A percentile compares a stretch with the other conserved stretches of the same genome.
Evolutionary conservation across 1,140 invertebrate species (phyloP).

Genomic region (Bombus polaris): DNA sequence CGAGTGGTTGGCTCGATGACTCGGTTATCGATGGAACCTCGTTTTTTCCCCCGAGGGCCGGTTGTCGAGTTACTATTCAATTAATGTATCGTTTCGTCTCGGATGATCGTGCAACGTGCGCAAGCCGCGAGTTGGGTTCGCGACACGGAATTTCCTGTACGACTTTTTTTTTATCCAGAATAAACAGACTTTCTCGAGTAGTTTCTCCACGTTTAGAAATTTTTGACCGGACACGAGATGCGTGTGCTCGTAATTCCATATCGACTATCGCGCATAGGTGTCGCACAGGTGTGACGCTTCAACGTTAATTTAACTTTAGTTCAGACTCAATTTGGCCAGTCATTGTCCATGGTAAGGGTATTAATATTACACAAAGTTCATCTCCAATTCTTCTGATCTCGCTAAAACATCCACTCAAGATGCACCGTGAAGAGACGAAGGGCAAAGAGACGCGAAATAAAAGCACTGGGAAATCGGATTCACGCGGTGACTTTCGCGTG

Average conservation of each 20-base stretch:
- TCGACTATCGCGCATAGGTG: too few species aligned
- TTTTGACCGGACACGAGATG: too few species aligned
- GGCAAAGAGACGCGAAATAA: neutral
- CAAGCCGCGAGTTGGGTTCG: neutral
- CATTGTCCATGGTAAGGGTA: too few species aligned
- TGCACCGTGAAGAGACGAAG: neutral
- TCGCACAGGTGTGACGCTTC: too few species aligned
- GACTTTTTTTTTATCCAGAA: neutral
- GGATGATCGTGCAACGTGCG: slow-evolving; percentile 35
- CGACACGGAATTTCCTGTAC: neutral
- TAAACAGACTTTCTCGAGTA: neutral
- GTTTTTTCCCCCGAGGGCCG: slow-evolving; percentile 20
- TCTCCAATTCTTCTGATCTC: neutral
- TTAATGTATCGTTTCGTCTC: slow-evolving; percentile 45
- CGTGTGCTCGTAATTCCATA: too few species aligned
- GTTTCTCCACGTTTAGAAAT: too few species aligned
- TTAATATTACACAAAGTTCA: neutral
- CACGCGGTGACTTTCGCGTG: slow-evolving; percentile 14
- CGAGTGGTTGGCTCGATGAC: slow-evolving; percentile 27
- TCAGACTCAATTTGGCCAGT: too few species aligned
- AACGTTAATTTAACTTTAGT: too few species aligned
- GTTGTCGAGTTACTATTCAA: slow-evolving; percentile 43
- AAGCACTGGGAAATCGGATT: slow-evolving; percentile 7
- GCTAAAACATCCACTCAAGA: neutral
- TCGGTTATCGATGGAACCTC: slow-evolving; percentile 26